phyloP scores from a whole-genome alignment of 2,113 vertebrate genomes.

The Pteropus alecto region DNA sequence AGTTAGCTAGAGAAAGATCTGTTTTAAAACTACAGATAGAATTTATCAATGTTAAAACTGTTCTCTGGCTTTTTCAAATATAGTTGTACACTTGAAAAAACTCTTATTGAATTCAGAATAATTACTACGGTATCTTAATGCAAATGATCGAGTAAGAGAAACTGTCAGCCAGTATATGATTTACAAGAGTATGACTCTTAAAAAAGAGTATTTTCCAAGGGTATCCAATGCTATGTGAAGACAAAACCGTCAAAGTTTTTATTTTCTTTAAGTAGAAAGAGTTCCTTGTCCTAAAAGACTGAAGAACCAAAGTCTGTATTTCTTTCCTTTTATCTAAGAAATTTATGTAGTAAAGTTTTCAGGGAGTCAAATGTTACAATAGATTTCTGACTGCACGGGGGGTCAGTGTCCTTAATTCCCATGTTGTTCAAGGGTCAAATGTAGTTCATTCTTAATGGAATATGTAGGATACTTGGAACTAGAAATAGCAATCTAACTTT shows the following conservation, averaged over 20 bases:
- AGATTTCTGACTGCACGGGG: neutral
- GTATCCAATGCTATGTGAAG: neutral
- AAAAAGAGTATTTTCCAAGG: neutral
- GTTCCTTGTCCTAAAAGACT: neutral
- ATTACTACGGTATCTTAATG: neutral
- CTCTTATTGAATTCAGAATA: neutral
- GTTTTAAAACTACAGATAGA: constrained; percentile 10
- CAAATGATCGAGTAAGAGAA: constrained; percentile 30
- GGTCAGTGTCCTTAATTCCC: neutral
- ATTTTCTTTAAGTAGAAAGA: constrained; percentile 14
- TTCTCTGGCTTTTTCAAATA: constrained; percentile 8
- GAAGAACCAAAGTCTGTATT: neutral
- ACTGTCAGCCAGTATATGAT: neutral
- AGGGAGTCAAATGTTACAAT: neutral
- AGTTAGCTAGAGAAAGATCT: neutral
- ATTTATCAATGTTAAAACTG: neutral
- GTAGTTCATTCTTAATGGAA: neutral
- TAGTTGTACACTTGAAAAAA: neutral
- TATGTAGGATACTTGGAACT: neutral
- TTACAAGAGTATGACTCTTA: neutral
- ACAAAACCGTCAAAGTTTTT: neutral
- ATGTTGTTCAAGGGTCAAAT: neutral
- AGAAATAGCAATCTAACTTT: neutral
- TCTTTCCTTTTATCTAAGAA: neutral
- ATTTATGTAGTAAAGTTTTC: neutral